Evolutionary conservation across 1,140 invertebrate genomes (phyloP).

Genomic region (Aphelinus atriplicis): DNA sequence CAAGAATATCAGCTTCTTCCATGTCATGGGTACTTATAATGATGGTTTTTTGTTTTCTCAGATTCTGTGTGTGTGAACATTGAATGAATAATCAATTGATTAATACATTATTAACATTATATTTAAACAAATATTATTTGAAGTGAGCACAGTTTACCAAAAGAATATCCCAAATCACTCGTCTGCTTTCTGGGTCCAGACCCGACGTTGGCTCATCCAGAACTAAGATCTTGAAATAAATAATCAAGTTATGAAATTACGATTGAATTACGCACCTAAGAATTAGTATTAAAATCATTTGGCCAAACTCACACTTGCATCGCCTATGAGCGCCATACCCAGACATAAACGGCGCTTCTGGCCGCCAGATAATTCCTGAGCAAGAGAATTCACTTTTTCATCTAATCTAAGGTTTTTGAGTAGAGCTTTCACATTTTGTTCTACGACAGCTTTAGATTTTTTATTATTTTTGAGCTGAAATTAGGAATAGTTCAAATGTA

Average conservation of each 20-base stretch:
- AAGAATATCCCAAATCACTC: conserved; percentile 89
- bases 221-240: conserved; percentile 68
- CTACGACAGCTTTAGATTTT: conserved; percentile 47
- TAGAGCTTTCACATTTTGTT: conserved; percentile 57
- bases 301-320: conserved; percentile 41
- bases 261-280: too few relatives aligned
- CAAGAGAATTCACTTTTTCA: conserved; percentile 65
- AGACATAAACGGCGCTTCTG: conserved; percentile 73
- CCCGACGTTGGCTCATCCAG: conserved; percentile 95
- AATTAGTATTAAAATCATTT: too few relatives aligned
- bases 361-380: conserved; percentile 70
- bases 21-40: conserved; percentile 96
- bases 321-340: conserved; percentile 69
- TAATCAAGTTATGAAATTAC: neutral
- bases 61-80: conserved; percentile 45
- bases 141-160: conserved; percentile 49
- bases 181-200: conserved; percentile 91
- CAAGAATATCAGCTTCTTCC: conserved; percentile 96
- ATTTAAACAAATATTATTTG: neutral
- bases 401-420: conserved; percentile 65
- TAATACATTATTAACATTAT: too few relatives aligned
- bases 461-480: conserved; percentile 55
- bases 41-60: conserved; percentile 78
- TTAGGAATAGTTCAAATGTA: neutral
- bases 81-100: too few relatives aligned